These are phyloP conservation scores for Heliconius cydno DNA, from an alignment of 2,888 invertebrate species.

Conservation along the genomic window DNA sequence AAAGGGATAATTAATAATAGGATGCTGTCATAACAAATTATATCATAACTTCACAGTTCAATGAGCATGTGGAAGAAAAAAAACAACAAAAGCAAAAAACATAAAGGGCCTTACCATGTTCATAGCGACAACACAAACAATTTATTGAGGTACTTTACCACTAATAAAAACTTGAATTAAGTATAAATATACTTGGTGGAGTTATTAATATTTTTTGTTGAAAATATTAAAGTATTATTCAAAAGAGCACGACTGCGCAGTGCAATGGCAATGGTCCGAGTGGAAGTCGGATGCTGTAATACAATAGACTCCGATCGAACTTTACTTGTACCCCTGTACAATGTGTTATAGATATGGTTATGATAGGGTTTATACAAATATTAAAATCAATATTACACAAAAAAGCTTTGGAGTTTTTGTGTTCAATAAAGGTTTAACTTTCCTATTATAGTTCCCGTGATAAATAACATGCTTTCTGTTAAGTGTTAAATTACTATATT, in stretches of 20 bases:
- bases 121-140: constrained; percentile 78
- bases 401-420: constrained; percentile 13
- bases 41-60: constrained; percentile 80
- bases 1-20: constrained; percentile 65
- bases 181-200: constrained; percentile 59
- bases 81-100: constrained; percentile 60
- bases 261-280: constrained; percentile 65
- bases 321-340: constrained; percentile 61
- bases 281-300: constrained; percentile 68
- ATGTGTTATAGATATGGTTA: constrained; percentile 59
- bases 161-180: constrained; percentile 67
- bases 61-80: constrained; percentile 69
- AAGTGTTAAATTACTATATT: neutral
- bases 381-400: constrained; percentile 67
- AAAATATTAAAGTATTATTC: constrained; percentile 55
- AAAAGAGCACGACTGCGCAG: constrained; percentile 71
- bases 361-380: constrained; percentile 69
- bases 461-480: constrained; percentile 9
- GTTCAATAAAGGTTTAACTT: neutral
- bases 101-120: constrained; percentile 78
- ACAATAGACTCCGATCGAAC: constrained; percentile 73
- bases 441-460: neutral
- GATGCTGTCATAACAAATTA: constrained; percentile 81
- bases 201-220: constrained; percentile 58
- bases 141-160: constrained; percentile 61